Evolutionary conservation across 2,113 vertebrate genomes (phyloP), one percentile per base, ranked within the genome.

Genomic region (Neogale vison): DNA sequence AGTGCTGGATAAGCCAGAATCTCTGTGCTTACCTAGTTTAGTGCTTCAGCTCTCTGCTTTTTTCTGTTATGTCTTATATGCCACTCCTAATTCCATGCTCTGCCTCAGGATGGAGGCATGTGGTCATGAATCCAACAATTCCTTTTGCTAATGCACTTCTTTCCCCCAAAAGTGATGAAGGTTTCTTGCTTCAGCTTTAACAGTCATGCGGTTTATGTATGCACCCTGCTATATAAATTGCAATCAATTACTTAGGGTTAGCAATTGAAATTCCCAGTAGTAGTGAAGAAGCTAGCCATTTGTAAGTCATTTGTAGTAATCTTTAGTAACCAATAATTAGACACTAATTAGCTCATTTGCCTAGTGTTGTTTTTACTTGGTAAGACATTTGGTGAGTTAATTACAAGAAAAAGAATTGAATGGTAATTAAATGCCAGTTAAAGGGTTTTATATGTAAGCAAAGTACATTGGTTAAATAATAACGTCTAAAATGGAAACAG

Each of bases 271-370:
- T 92, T 96, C 95, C 77, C 92, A 67, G 57, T 90, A n/a, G 93
- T 82, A 90, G 87, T 90, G 82, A 94, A 93, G 96, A 97, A 96
- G 77, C 80, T 96, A 94, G 96, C 61, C 74, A 95, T 97, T 96
- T 97, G 55, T 93, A 98, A 97, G 95, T 92, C 96, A 97, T 97
- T 93, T 93, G 96, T 90, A 95, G 95, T 96, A 96, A 97, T 97
- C 96, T 97, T 98, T 86, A 96, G 83, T 97, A 98, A 98, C 96
- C 7, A 42, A 94, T 96, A 97, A 98, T 98, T 96, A 97, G 95
- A 74, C 84, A 85, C 96, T 97, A 97, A 97, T 98, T 96, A 97
- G 92, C 95, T 98, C 96, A 96, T 97, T 98, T 96, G 63, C 96
- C 97, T 93, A 86, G 76, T 79, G 65, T 90, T 96, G 91, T 97